phyloP scores from a whole-genome alignment of 1,140 invertebrate genomes.

The Aphis gossypii region DNA sequence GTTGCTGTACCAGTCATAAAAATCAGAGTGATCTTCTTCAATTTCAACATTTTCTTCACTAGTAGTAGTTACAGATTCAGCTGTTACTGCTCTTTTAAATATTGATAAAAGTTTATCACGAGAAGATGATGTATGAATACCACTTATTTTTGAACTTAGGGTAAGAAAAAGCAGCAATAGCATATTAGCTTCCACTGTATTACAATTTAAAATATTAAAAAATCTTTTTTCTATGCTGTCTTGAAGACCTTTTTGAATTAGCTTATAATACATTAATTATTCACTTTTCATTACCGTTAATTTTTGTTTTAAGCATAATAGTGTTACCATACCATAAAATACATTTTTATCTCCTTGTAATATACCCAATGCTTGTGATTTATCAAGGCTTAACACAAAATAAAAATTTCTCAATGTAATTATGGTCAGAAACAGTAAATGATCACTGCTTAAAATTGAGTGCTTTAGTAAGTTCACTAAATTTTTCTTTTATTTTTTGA shows the following conservation, averaged over 20 bases:
- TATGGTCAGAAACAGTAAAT: slow-evolving; percentile 27
- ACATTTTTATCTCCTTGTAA: slow-evolving; percentile 22
- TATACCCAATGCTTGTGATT: background rate
- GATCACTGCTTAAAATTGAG: slow-evolving; percentile 1
- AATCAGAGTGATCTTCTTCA: slow-evolving; percentile 30
- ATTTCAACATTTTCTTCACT: slow-evolving; percentile 36
- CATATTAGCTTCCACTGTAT: slow-evolving; percentile 17
- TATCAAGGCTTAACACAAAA: slow-evolving; percentile 27
- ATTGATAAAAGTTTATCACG: slow-evolving; percentile 28
- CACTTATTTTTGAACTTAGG: slow-evolving; percentile 16
- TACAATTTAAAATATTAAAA: slow-evolving; percentile 24
- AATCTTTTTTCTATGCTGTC: slow-evolving; percentile 20
- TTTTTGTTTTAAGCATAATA: slow-evolving; percentile 21
- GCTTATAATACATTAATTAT: background rate
- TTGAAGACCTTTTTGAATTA: slow-evolving; percentile 25
- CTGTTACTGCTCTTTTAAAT: slow-evolving; percentile 22
- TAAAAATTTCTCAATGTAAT: slow-evolving; percentile 22
- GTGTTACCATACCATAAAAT: slow-evolving; percentile 18
- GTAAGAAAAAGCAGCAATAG: slow-evolving; percentile 22
- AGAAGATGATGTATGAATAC: slow-evolving; percentile 6
- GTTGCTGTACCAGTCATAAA: background rate
- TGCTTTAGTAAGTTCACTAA: slow-evolving; percentile 15
- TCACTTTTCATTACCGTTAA: slow-evolving; percentile 1
- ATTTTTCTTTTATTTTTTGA: slow-evolving; percentile 29
- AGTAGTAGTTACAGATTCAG: background rate